These are phyloP conservation scores for Muscidifurax raptorellus DNA, from an alignment of 1,140 invertebrate genomes.

Conservation along the genomic window DNA sequence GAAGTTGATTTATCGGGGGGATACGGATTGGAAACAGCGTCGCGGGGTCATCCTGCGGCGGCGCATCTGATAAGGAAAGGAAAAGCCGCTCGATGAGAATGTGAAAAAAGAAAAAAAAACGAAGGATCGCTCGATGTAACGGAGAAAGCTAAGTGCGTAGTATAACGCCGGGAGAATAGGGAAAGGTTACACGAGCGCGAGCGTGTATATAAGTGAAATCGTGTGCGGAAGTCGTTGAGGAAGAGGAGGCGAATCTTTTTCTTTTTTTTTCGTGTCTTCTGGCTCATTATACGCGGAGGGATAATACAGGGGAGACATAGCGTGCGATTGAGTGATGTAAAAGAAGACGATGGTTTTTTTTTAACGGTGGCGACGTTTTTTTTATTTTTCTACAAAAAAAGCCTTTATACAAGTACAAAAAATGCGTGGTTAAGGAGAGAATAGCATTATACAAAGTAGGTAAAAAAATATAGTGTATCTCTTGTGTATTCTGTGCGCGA, in stretches of 20 bases:
- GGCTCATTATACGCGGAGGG: background rate
- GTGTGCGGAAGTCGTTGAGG: slow-evolving; percentile 36
- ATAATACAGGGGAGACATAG: background rate
- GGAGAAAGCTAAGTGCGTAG: background rate
- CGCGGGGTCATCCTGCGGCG: background rate
- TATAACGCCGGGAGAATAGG: slow-evolving; percentile 9
- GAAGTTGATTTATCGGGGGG: background rate
- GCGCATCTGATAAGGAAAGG: slow-evolving; percentile 50
- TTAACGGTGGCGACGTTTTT: slow-evolving; percentile 74
- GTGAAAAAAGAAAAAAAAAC: background rate
- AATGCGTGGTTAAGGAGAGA: slow-evolving; percentile 69
- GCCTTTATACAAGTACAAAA: slow-evolving; percentile 76
- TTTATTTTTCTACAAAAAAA: slow-evolving; percentile 73
- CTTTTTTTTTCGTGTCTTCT: background rate
- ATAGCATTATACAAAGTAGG: slow-evolving; percentile 59
- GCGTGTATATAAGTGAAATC: slow-evolving; percentile 17
- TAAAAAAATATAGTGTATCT: slow-evolving; percentile 66
- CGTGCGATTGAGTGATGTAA: background rate
- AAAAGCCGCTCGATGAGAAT: slow-evolving; percentile 33
- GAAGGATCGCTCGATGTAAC: background rate
- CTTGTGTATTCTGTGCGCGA: background rate
- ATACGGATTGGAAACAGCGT: background rate
- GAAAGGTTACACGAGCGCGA: slow-evolving; percentile 5
- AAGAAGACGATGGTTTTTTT: slow-evolving; percentile 33
- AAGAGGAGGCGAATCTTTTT: background rate